Percentiles rank a stretch among this genome's conserved stretches.
phyloP scores from a whole-genome alignment of 2,888 invertebrate species.

The Cenopis cana region DNA sequence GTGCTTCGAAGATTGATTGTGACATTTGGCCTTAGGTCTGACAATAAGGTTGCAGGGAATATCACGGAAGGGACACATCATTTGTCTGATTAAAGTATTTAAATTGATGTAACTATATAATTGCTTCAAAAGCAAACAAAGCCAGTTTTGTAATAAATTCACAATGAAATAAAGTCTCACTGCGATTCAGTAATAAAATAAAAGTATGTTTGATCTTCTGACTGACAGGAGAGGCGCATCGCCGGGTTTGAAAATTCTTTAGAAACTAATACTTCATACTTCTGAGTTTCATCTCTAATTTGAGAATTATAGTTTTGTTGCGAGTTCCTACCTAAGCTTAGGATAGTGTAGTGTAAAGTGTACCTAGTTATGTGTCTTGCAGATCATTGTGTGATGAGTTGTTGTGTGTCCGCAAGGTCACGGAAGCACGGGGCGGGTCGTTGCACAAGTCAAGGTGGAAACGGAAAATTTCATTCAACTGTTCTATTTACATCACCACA shows the following conservation, averaged over 20 bases:
- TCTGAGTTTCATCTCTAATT: background rate
- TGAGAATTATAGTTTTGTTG: background rate
- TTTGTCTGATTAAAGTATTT: background rate
- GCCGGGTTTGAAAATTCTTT: conserved; percentile 14
- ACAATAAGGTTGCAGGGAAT: conserved; percentile 7
- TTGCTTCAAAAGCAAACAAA: conserved; percentile 3
- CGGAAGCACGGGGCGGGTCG: conserved; percentile 76
- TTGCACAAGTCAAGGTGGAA: conserved; percentile 80
- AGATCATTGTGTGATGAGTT: conserved; percentile 58
- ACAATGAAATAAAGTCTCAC: conserved; percentile 31
- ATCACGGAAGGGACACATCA: background rate
- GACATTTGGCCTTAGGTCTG: conserved; percentile 33
- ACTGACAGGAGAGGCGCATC: conserved; percentile 31
- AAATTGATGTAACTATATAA: background rate
- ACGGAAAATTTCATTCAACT: conserved; percentile 80
- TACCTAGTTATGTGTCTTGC: conserved; percentile 60
- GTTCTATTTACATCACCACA: conserved; percentile 80
- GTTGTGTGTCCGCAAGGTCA: conserved; percentile 77
- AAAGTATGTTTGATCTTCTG: conserved; percentile 34
- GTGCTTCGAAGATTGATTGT: conserved; percentile 37
- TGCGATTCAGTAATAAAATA: conserved; percentile 31
- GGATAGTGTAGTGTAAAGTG: conserved; percentile 51
- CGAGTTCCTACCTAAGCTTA: conserved; percentile 24
- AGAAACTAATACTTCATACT: conserved; percentile 16
- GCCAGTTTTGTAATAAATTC: conserved; percentile 20